Percentiles rank a stretch among this genome's conserved stretches.
These are phyloP conservation scores for Ataeniobius toweri DNA, from an alignment of 2,797 vertebrate species.

Conservation along the genomic window DNA sequence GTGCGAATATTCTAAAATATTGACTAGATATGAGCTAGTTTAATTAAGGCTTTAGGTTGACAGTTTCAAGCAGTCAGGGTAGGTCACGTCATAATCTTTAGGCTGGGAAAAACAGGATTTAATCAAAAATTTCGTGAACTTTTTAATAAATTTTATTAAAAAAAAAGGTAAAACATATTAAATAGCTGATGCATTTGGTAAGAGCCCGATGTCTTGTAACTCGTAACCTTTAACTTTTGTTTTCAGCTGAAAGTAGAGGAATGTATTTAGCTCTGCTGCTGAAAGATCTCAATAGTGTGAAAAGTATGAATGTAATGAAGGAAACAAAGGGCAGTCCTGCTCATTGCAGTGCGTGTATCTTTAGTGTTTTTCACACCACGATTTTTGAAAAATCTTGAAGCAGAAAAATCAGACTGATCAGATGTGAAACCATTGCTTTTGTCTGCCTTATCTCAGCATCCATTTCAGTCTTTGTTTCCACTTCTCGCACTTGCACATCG, in stretches of 20 bases:
- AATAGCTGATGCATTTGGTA: too few species aligned
- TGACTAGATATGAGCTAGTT: background rate
- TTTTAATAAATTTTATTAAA: background rate
- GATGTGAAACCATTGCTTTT: slow-evolving; percentile 48
- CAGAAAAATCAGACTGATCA: background rate
- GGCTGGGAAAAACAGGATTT: background rate
- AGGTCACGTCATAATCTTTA: background rate
- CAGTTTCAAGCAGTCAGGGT: background rate
- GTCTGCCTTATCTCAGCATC: slow-evolving; percentile 28
- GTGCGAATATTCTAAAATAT: too few species aligned
- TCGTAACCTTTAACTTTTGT: too few species aligned
- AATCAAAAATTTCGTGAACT: background rate
- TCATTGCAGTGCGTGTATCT: background rate
- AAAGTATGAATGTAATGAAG: background rate
- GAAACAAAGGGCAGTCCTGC: background rate
- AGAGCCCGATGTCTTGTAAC: too few species aligned
- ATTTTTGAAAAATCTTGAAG: background rate
- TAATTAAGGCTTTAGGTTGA: background rate
- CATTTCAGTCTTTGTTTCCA: slow-evolving; percentile 19
- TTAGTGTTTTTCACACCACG: background rate
- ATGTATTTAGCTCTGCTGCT: background rate
- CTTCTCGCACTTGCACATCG: background rate
- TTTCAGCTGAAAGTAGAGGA: too few species aligned
- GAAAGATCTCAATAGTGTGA: background rate
- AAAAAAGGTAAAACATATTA: too few species aligned